Base-by-base conservation (phyloP, 2,888 invertebrate genomes). In the Hyposoter didymator region DNA sequence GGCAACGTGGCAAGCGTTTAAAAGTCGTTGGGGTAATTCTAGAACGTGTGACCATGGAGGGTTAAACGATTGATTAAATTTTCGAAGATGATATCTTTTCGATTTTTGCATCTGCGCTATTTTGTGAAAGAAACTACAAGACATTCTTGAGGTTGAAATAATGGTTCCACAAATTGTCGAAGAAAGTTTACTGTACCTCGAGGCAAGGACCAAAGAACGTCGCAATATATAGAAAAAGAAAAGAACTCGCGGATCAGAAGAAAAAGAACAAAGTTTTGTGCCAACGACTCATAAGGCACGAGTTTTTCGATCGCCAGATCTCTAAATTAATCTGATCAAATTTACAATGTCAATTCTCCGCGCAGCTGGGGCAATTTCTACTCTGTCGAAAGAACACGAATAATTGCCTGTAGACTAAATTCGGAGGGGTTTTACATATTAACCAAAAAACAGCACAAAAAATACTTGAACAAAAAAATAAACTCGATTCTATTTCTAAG, bases 261-360 rank as follows among this genome's bases (percentile, higher is more conserved):
- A 74, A 17, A 17, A 52, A 49, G 32, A 73, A 73, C 1, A 62
- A 62, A 22, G 43, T 45, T 22, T 45, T 64, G 74, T 75, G 74
- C 74, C 74, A 75, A 75, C 28, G 45, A 45, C 14, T 14, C 17
- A 32, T 0, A 19, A 62, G 28, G n/a, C 45, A 45, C 45, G 6
- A 19, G 32, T 45, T 75, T 70, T 49, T 47, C 22, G 28, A 59
- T 59, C 59, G 59, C 12, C 59, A 28, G 19, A 52, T 52, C 52
- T 52, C 7, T 19, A 10, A 59, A 59, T 6, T 0, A 59, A 28
- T 28, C 28, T 14, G 28, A 12, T 59, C 1, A 59, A 59, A 59
- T 59, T 59, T 59, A 59, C 28, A 59, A 28, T 59, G 59, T 59
- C 59, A 59, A 59, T 59, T 59, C 59, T 28, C 14, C 28, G 28